phyloP scores from a whole-genome alignment of 2,113 vertebrate genomes.

The Microtus ochrogaster region DNA sequence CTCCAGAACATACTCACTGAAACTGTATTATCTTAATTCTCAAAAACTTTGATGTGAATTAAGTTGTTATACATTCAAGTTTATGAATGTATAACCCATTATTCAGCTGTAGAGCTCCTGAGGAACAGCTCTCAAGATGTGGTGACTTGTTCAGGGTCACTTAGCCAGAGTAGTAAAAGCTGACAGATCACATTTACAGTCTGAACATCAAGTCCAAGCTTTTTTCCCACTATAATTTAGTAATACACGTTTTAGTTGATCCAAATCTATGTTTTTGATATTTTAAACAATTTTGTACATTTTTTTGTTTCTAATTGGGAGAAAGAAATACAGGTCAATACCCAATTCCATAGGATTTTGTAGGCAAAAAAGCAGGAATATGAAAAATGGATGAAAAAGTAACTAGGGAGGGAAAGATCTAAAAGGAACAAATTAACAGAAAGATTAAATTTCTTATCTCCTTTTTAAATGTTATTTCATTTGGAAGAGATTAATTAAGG shows the following conservation, averaged over 20 bases:
- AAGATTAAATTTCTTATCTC: neutral
- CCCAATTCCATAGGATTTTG: neutral
- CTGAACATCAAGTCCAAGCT: neutral
- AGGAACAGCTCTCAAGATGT: neutral
- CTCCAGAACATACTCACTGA: neutral
- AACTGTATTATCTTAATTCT: constrained; percentile 37
- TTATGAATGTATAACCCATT: neutral
- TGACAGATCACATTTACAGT: neutral
- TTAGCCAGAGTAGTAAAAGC: neutral
- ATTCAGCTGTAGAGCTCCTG: neutral
- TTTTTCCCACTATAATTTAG: constrained; percentile 15
- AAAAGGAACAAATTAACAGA: neutral
- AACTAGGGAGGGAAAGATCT: neutral
- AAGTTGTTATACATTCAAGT: neutral
- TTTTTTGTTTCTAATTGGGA: constrained; percentile 12
- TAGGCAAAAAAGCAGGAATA: neutral
- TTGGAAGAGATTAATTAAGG: constrained; percentile 36
- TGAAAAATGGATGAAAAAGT: neutral
- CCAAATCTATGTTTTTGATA: neutral
- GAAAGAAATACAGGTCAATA: neutral
- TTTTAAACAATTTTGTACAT: neutral
- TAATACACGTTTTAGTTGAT: constrained; percentile 16
- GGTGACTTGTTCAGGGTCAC: neutral
- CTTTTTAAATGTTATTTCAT: neutral
- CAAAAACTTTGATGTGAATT: neutral